A percentile compares a stretch with the other conserved stretches of the same genome.
Evolutionary conservation across 2,797 vertebrate genomes (phyloP).

Genomic region (Triplophysa yarkandensis): DNA sequence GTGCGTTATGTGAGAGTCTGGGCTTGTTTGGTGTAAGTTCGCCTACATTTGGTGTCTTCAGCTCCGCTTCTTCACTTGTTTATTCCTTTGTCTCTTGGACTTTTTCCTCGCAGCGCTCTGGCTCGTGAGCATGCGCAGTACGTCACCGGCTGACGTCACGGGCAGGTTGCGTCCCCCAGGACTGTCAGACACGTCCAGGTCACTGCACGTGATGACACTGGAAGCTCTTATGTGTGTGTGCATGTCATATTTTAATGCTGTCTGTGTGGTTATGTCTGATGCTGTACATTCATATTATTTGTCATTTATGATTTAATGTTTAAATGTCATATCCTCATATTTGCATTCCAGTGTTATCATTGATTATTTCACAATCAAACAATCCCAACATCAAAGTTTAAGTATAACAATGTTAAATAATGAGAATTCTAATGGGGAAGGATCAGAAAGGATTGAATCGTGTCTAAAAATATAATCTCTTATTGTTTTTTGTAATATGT

Average conservation of each 20-base stretch:
- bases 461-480: too few species aligned
- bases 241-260: neutral
- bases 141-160: conserved; percentile 68
- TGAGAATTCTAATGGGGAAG: too few species aligned
- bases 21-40: conserved; percentile 21
- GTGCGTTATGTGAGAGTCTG: conserved; percentile 1
- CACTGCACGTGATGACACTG: neutral
- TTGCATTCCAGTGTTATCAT: too few species aligned
- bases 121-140: conserved; percentile 74
- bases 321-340: too few species aligned
- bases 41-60: conserved; percentile 16
- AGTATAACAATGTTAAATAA: too few species aligned
- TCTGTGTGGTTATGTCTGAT: too few species aligned
- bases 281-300: too few species aligned
- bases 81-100: conserved; percentile 76
- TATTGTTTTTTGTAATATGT: too few species aligned
- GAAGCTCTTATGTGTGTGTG: neutral
- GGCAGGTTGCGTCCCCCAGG: conserved; percentile 51
- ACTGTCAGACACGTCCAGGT: conserved; percentile 51
- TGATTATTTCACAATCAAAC: too few species aligned
- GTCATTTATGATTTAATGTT: too few species aligned
- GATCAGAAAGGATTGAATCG: too few species aligned
- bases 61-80: conserved; percentile 47
- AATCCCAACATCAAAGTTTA: too few species aligned
- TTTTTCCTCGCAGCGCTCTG: conserved; percentile 68